phyloP scores from a whole-genome alignment of 2,113 vertebrate species.

The Ophiodon elongatus region DNA sequence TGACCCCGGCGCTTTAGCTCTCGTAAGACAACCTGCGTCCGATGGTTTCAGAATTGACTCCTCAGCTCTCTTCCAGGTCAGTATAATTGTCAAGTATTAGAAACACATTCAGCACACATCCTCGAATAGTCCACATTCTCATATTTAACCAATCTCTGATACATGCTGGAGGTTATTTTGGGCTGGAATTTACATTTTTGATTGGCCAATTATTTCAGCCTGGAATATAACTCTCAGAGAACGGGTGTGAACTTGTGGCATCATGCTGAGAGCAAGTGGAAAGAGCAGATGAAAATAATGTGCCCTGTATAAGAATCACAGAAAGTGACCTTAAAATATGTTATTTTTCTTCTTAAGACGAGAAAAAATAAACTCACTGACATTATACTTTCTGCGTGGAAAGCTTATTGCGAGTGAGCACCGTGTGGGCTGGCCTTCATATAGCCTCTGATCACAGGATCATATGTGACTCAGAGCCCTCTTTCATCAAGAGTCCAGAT shows the following conservation, averaged over 20 bases:
- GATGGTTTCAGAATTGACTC: conserved; percentile 96
- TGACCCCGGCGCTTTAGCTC: conserved; percentile 88
- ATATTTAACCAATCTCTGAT: background rate
- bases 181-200: conserved; percentile 1
- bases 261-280: conserved; percentile 23
- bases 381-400: background rate
- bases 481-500: background rate
- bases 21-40: conserved; percentile 94
- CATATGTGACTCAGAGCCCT: conserved; percentile 28
- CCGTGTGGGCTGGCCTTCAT: background rate
- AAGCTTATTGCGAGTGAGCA: background rate
- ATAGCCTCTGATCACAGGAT: conserved; percentile 8
- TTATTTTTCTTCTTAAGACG: conserved; percentile 1
- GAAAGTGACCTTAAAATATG: background rate
- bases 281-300: conserved; percentile 2
- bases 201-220: background rate
- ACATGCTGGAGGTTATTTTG: background rate
- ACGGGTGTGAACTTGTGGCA: background rate
- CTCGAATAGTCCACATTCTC: background rate
- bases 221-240: background rate
- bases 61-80: conserved; percentile 90
- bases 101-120: background rate
- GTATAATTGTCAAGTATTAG: background rate
- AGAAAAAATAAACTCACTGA: background rate
- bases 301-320: background rate